A percentile compares a stretch with the other conserved stretches of the same genome.
phyloP scores from a whole-genome alignment of 2,113 vertebrate species.

The Alligator mississippiensis region DNA sequence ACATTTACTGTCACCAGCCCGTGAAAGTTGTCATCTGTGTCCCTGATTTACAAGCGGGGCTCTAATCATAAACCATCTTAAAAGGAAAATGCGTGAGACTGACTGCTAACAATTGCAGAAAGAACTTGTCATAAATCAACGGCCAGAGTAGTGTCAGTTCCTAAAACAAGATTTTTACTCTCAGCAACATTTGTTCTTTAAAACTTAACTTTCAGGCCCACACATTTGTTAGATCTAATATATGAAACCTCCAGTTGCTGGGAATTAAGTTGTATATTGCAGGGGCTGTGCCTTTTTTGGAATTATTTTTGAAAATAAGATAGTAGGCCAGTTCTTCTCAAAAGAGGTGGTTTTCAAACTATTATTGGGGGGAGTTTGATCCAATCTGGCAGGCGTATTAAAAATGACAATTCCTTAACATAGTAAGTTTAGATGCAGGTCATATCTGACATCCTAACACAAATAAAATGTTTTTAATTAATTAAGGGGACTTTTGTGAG shows the following conservation, averaged over 20 bases:
- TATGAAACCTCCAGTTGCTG: background rate
- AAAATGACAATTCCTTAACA: background rate
- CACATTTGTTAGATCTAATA: background rate
- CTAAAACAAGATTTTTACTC: slow-evolving; percentile 35
- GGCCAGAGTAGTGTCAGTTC: slow-evolving; percentile 39
- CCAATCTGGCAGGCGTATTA: background rate
- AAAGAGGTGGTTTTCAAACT: background rate
- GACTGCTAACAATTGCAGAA: slow-evolving; percentile 34
- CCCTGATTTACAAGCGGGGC: slow-evolving; percentile 37
- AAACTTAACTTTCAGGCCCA: background rate
- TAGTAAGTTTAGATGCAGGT: background rate
- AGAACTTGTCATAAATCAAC: slow-evolving; percentile 36
- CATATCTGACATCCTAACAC: background rate
- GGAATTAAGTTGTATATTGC: background rate
- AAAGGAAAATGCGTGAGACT: slow-evolving; percentile 11
- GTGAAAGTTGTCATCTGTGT: slow-evolving; percentile 26
- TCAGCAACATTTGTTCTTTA: background rate
- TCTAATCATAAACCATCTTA: slow-evolving; percentile 54
- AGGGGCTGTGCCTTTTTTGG: background rate
- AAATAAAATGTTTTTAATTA: background rate
- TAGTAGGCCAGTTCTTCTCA: background rate
- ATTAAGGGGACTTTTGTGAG: background rate
- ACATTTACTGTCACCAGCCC: background rate
- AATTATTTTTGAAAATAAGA: background rate
- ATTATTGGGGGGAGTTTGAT: background rate